Conservation (phyloP, 2,797 vertebrate genomes). For the Phalanger gymnotis region DNA sequence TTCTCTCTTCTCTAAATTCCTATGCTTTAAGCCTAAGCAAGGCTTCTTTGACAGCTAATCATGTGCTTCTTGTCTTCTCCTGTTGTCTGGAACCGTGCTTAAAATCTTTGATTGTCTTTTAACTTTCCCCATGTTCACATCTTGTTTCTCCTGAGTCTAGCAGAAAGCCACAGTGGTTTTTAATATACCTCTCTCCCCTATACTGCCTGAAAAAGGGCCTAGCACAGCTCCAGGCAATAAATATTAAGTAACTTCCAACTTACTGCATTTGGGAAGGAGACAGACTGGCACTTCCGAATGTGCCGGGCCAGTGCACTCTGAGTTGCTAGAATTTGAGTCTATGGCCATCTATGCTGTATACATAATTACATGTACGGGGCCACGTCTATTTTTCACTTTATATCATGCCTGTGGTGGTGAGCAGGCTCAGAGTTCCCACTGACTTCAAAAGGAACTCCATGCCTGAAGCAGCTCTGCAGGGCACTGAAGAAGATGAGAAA, state of each 20-base stretch:
- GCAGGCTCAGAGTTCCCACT: constrained; percentile 50
- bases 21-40: not conserved
- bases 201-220: not conserved
- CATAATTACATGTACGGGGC: not conserved
- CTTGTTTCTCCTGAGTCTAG: not conserved
- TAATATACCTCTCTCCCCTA: not conserved
- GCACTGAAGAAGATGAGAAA: constrained; percentile 41
- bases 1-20: not conserved
- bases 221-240: not conserved
- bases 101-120: not conserved
- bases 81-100: not conserved
- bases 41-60: not conserved
- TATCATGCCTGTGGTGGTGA: constrained; percentile 26
- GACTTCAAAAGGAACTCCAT: constrained; percentile 72
- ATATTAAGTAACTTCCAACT: not conserved
- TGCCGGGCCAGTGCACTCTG: constrained; percentile 25
- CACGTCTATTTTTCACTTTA: constrained; percentile 48
- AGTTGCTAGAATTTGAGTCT: constrained; percentile 24
- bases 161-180: not conserved
- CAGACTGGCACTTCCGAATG: not conserved
- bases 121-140: not conserved
- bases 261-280: not conserved
- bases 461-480: constrained; percentile 43
- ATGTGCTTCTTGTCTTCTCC: not conserved
- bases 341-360: constrained; percentile 6